These are phyloP conservation scores for Brachionus rotundiformis DNA, from an alignment of 1,140 invertebrate genomes.

Conservation along the genomic window DNA sequence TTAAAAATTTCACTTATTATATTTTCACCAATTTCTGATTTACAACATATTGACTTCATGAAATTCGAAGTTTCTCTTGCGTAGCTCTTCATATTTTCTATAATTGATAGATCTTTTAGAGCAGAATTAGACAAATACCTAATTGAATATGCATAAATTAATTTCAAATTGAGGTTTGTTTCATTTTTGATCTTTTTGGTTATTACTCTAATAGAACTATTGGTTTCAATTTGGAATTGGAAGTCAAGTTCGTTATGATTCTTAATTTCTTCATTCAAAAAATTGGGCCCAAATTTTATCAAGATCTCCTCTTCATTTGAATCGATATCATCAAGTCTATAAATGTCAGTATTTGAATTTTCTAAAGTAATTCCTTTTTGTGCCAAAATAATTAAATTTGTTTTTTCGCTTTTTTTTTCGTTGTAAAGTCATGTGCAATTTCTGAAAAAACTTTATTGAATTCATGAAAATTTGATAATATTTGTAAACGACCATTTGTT, in stretches of 20 bases:
- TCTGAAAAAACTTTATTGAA: not conserved
- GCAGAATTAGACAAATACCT: not conserved
- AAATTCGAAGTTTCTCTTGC: not conserved
- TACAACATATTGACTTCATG: not conserved
- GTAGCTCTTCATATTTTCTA: not conserved
- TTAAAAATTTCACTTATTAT: not conserved
- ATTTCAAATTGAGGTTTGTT: not conserved
- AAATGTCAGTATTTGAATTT: not conserved
- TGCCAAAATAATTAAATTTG: not conserved
- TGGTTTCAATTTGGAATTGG: not conserved
- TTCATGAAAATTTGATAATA: not conserved
- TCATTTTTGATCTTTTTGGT: not conserved
- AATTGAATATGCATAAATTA: not conserved
- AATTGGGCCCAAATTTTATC: not conserved
- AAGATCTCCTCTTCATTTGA: not conserved
- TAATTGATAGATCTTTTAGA: not conserved
- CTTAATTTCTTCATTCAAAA: not conserved
- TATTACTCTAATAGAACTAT: not conserved
- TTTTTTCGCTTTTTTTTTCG: not conserved
- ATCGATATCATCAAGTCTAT: not conserved
- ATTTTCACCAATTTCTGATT: not conserved
- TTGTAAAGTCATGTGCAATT: not conserved
- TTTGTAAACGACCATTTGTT: not conserved
- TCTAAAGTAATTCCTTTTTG: not conserved
- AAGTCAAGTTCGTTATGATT: not conserved